phyloP scores from a whole-genome alignment of 2,797 vertebrate species.

The Falco concolor region DNA sequence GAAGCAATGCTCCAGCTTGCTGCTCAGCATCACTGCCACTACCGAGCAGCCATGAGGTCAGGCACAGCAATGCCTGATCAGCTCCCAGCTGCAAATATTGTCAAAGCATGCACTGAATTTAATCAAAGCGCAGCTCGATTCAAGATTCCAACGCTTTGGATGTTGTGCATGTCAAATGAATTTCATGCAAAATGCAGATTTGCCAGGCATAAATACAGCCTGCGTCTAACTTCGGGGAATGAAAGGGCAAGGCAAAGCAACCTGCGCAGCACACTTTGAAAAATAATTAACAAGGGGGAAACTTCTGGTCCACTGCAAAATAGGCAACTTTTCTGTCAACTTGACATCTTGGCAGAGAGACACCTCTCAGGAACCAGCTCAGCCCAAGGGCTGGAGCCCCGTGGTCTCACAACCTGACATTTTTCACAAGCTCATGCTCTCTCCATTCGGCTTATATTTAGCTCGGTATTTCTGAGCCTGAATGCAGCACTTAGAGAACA shows the following conservation, averaged over 20 bases:
- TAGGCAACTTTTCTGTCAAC: not conserved
- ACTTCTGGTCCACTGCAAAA: not conserved
- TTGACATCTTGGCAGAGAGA: not conserved
- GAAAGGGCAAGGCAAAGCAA: not conserved
- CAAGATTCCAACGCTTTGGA: accelerated
- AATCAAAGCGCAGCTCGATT: not conserved
- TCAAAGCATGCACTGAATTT: not conserved
- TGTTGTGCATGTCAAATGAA: not conserved
- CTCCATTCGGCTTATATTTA: not conserved
- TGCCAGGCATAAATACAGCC: not conserved
- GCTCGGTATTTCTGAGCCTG: accelerated
- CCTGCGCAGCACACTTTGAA: accelerated
- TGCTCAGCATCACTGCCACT: not conserved
- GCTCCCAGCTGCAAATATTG: not conserved
- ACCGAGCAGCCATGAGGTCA: accelerated
- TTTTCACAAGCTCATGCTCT: not conserved
- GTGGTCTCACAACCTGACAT: accelerated
- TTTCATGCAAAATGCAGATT: not conserved
- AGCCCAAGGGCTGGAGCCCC: not conserved
- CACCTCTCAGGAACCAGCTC: accelerated
- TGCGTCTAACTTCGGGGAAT: not conserved
- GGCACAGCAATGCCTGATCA: not conserved
- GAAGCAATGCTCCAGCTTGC: not conserved
- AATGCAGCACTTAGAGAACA: not conserved
- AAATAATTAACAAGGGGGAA: not conserved